These are phyloP conservation scores for Halictus ligatus DNA, from an alignment of 2,888 invertebrate genomes.

Conservation along the genomic window DNA sequence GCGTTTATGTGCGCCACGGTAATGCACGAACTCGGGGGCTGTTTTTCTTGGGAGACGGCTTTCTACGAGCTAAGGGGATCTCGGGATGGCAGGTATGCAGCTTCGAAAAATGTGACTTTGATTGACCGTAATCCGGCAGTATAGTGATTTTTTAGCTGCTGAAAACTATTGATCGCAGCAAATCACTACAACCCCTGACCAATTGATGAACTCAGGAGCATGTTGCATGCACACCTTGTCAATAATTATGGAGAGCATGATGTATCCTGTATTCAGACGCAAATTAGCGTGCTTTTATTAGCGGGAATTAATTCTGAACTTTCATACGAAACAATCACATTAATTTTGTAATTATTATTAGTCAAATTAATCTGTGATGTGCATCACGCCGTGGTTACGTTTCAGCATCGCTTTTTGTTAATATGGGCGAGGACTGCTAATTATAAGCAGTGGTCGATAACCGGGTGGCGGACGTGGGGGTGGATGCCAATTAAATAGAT, in stretches of 20 bases:
- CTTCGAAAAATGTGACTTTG: not conserved
- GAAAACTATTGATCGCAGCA: not conserved
- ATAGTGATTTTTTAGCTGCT: not conserved
- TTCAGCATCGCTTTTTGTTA: not conserved
- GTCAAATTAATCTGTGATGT: constrained; percentile 12
- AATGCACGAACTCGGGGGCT: constrained; percentile 30
- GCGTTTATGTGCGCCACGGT: constrained; percentile 29
- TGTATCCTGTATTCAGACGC: not conserved
- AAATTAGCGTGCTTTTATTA: not conserved
- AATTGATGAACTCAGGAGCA: too few species aligned
- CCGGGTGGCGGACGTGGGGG: not conserved
- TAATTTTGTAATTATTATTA: constrained; percentile 19
- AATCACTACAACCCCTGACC: not conserved
- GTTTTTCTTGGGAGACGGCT: constrained; percentile 19
- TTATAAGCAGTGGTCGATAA: constrained; percentile 40
- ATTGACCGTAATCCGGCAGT: not conserved
- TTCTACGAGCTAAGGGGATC: not conserved
- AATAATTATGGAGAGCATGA: not conserved
- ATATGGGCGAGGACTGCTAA: constrained; percentile 35
- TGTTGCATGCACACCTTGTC: not conserved
- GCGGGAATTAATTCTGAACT: not conserved
- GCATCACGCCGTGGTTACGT: not conserved
- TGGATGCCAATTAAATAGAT: not conserved
- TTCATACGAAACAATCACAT: constrained; percentile 3
- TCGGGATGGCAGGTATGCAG: not conserved